These are phyloP conservation scores for Verasper variegatus DNA, from an alignment of 2,113 vertebrate species.

Conservation along the genomic window DNA sequence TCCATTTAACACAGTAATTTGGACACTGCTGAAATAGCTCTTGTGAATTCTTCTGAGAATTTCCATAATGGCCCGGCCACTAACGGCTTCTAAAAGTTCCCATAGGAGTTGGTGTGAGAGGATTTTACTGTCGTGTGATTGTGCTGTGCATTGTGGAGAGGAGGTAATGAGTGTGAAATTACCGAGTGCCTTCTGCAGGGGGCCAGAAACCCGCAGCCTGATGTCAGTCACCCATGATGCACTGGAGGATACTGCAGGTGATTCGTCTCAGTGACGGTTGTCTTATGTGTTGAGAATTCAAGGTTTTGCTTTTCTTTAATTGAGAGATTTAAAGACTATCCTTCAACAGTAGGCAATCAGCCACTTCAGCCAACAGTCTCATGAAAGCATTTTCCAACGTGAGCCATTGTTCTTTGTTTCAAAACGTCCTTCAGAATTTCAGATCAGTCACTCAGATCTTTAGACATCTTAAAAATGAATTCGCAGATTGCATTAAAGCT, in stretches of 20 bases:
- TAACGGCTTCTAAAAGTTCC: slow-evolving; percentile 70
- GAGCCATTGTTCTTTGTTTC: slow-evolving; percentile 9
- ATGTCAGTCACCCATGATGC: slow-evolving; percentile 32
- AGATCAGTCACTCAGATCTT: slow-evolving; percentile 9
- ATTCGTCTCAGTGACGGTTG: slow-evolving; percentile 5
- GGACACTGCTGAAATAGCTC: slow-evolving; percentile 69
- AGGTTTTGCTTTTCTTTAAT: neutral
- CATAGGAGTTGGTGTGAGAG: slow-evolving; percentile 62
- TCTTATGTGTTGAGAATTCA: neutral
- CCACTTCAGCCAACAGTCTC: slow-evolving; percentile 1
- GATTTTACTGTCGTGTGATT: slow-evolving; percentile 70
- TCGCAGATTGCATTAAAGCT: slow-evolving; percentile 16
- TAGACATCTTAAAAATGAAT: slow-evolving; percentile 1
- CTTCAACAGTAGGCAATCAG: neutral
- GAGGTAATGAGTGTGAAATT: slow-evolving; percentile 78
- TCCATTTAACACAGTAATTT: slow-evolving; percentile 74
- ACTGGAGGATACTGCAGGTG: neutral
- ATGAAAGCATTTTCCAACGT: neutral
- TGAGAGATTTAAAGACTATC: neutral
- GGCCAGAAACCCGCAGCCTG: slow-evolving; percentile 49
- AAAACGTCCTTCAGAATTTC: neutral
- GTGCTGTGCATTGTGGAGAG: slow-evolving; percentile 65
- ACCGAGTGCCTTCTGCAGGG: slow-evolving; percentile 60
- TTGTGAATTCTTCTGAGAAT: slow-evolving; percentile 69
- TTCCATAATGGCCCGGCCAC: slow-evolving; percentile 67